Conservation (phyloP, 1,140 invertebrate genomes). For the Drosophila mauritiana region DNA sequence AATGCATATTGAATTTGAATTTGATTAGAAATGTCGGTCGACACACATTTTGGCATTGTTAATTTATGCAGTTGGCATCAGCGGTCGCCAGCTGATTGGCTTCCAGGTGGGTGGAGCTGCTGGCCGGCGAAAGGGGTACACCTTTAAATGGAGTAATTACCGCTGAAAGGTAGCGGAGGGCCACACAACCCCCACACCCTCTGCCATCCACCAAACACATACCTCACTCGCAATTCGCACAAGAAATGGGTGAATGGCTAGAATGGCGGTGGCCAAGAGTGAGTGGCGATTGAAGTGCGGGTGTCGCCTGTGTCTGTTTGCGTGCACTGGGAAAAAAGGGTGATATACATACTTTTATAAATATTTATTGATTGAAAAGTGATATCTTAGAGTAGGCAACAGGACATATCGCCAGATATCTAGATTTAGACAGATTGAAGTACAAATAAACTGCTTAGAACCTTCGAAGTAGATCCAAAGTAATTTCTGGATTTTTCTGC, state of each 20-base stretch:
- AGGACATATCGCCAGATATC: too few species aligned
- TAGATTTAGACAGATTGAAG: too few species aligned
- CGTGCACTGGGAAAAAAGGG: background rate
- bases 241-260: slow-evolving; percentile 64
- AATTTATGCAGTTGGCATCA: slow-evolving; percentile 52
- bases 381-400: too few species aligned
- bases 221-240: slow-evolving; percentile 8
- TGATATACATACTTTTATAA: background rate
- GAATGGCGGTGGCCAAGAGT: slow-evolving; percentile 32
- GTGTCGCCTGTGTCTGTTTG: slow-evolving; percentile 28
- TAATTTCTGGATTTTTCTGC: background rate
- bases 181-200: too few species aligned
- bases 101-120: background rate
- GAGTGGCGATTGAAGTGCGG: slow-evolving; percentile 40
- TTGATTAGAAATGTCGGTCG: slow-evolving; percentile 54
- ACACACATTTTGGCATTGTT: slow-evolving; percentile 56
- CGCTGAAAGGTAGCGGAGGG: slow-evolving; percentile 59
- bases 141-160: slow-evolving; percentile 74
- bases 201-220: background rate
- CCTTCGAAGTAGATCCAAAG: background rate
- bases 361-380: too few species aligned
- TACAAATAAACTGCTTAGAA: background rate
- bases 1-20: slow-evolving; percentile 65
- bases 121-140: slow-evolving; percentile 2
- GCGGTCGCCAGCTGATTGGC: slow-evolving; percentile 46